Conservation (phyloP, 2,113 vertebrate species). For the Oryzias woworae region DNA sequence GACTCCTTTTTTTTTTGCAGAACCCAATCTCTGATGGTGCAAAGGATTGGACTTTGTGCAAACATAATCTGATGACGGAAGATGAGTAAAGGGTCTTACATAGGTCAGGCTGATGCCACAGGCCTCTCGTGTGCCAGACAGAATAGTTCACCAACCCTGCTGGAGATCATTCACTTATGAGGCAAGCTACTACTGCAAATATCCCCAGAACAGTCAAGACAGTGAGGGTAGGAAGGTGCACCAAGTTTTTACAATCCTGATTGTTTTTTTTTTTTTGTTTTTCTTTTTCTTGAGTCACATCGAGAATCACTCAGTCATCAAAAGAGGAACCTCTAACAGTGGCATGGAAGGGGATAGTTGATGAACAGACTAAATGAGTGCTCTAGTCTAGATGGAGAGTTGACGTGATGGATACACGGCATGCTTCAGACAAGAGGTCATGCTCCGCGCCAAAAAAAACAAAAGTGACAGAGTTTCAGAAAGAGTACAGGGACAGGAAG, state of each 20-base stretch:
- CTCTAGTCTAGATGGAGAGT: conserved; percentile 76
- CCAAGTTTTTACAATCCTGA: conserved; percentile 70
- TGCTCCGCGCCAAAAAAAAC: conserved; percentile 84
- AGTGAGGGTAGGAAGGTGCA: conserved; percentile 78
- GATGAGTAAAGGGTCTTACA: conserved; percentile 83
- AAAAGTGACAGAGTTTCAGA: conserved; percentile 66
- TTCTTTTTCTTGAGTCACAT: conserved; percentile 51
- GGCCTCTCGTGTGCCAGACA: conserved; percentile 81
- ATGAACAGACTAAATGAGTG: conserved; percentile 77
- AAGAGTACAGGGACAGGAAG: conserved; percentile 38
- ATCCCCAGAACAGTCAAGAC: conserved; percentile 78
- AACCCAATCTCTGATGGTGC: conserved; percentile 3
- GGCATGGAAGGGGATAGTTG: conserved; percentile 80
- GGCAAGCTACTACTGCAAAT: conserved; percentile 70
- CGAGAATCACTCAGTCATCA: conserved; percentile 69
- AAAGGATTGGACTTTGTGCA: conserved; percentile 32
- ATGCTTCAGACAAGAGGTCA: conserved; percentile 89
- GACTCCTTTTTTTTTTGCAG: conserved; percentile 41
- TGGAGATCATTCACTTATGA: conserved; percentile 73
- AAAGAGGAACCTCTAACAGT: conserved; percentile 87
- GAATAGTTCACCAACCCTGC: conserved; percentile 79
- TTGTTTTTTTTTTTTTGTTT: conserved; percentile 48
- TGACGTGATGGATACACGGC: conserved; percentile 78
- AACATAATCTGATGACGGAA: conserved; percentile 34
- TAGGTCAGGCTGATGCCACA: conserved; percentile 80